Evolutionary conservation across 37 sponge, comb jelly and placozoan species (phyloP).

Genomic region (Eunapius fragilis): DNA sequence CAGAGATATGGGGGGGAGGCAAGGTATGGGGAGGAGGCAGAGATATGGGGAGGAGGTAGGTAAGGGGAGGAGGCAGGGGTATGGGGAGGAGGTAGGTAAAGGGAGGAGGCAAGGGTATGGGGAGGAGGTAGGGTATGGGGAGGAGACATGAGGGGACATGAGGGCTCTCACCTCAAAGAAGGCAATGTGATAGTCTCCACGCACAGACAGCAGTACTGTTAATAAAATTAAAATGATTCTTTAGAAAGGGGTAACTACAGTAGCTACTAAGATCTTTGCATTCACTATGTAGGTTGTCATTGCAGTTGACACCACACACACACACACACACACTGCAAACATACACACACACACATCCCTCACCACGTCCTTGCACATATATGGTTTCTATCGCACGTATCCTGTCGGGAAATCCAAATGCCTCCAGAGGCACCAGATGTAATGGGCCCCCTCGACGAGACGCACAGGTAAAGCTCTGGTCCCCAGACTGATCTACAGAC

Average conservation of each 20-base stretch:
- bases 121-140: not conserved
- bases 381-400: not conserved
- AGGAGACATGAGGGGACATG: not conserved
- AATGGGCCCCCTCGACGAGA: not conserved
- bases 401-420: not conserved
- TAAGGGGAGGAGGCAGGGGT: not conserved
- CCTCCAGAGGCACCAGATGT: not conserved
- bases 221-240: too few relatives aligned
- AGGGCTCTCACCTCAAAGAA: not conserved
- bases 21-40: not conserved
- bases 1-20: not conserved
- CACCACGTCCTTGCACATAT: not conserved
- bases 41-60: not conserved
- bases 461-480: not conserved
- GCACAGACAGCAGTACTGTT: not conserved
- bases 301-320: too few relatives aligned
- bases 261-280: too few relatives aligned
- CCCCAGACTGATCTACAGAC: not conserved
- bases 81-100: not conserved
- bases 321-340: not conserved
- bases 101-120: not conserved
- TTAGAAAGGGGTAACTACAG: too few relatives aligned
- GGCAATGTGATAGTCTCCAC: not conserved
- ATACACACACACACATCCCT: not conserved
- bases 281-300: too few relatives aligned